Evolutionary conservation across 2,888 invertebrate species (phyloP), one percentile per base, ranked within the genome.

Genomic region (Sphaerophoria rueppellii): DNA sequence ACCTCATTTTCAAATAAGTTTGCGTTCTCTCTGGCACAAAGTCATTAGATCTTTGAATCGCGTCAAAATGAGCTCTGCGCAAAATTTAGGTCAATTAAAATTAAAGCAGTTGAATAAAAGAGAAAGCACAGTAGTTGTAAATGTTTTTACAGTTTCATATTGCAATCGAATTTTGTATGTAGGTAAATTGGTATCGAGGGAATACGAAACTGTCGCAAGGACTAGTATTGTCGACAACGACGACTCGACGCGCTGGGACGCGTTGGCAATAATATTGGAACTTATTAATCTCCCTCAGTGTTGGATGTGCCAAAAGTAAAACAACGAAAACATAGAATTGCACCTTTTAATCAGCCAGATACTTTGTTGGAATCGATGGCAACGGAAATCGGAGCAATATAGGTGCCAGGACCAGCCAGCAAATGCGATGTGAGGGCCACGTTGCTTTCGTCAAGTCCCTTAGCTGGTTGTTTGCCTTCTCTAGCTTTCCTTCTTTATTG

Each of bases 381-480:
- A 67, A 63, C 50, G 46, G 54, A 32, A 61, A 35, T 9, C 9
- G 43, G 9, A 43, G 43, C 43, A 9, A 11, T 11, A 5, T 7
- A 43, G 43, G 43, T 43, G 43, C 43, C 43, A 40, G 24, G 24
- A 24, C 46, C 37, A 54, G 73, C 34, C 9, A 12, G 37, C 34
- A 54, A 60, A 46, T n/a, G 70, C 58, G 52, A 73, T 61, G n/a
- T 67, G 50, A 2, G 55, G 61, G 43, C 80, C 72, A 61, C 46
- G 4, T 81, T 70, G 63, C 77, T 77, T 85, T 85, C 85, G 54
- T 81, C 85, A 73, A 81, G 76, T 85, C 70, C 32, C 70, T 85
- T 85, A 85, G 81, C 81, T 71, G 16, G 71, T 63, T 60, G 67
- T 79, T 58, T 70, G 70, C 63, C 58, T 60, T 60, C 46, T 16